Percentiles rank a stretch among this genome's conserved stretches.
phyloP scores from a whole-genome alignment of 2,888 invertebrate species.

The Xiphydria camelus region DNA sequence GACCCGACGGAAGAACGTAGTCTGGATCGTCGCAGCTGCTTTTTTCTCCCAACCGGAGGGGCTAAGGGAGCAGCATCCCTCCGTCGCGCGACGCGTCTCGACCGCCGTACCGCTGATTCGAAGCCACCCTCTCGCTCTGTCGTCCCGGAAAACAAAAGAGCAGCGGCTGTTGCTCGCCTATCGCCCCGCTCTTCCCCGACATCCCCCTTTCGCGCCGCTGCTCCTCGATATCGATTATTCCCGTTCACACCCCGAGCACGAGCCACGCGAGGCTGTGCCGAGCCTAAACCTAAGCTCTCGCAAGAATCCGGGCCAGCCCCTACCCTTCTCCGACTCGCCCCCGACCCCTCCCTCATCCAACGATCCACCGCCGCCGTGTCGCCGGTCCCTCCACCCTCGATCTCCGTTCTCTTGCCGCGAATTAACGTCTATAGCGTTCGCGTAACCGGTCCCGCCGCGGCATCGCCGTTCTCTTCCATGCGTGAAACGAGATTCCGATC shows the following conservation, averaged over 20 bases:
- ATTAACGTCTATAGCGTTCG: too few relatives aligned
- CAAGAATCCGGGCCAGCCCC: slow-evolving; percentile 6
- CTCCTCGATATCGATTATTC: slow-evolving; percentile 28
- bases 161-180: slow-evolving; percentile 45
- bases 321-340: too few relatives aligned
- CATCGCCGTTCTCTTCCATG: too few relatives aligned
- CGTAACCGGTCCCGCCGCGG: too few relatives aligned
- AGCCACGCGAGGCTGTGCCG: slow-evolving; percentile 4
- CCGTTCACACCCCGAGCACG: slow-evolving; percentile 12
- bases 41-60: slow-evolving; percentile 11
- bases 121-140: slow-evolving; percentile 33
- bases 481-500: slow-evolving; percentile 36
- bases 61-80: slow-evolving; percentile 7
- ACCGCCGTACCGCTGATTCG: slow-evolving; percentile 28
- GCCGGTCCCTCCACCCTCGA: too few relatives aligned
- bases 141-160: slow-evolving; percentile 49
- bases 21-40: slow-evolving; percentile 20
- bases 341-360: too few relatives aligned
- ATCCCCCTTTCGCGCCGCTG: not conserved
- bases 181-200: slow-evolving; percentile 9
- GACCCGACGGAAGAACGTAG: slow-evolving; percentile 3
- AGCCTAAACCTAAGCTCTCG: slow-evolving; percentile 4
- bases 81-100: slow-evolving; percentile 23
- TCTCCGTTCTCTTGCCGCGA: too few relatives aligned
- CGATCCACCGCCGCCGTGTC: too few relatives aligned